Conservation (phyloP, 2,888 invertebrate species). For the Neoitamus cyanurus region DNA sequence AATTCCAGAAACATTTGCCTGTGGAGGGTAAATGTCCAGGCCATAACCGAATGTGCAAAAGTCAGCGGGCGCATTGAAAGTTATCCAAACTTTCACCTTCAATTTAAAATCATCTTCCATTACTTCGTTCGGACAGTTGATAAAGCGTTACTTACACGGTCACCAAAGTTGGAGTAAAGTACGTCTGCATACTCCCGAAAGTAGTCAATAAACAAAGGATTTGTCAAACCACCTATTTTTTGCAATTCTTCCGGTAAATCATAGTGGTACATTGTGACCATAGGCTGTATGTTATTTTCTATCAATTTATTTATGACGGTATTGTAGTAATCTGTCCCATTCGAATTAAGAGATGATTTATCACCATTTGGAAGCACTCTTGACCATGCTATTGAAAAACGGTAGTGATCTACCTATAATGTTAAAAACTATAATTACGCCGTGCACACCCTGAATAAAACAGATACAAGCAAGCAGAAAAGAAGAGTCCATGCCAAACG, state of each 20-base stretch:
- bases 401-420: slow-evolving; percentile 66
- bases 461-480: no score
- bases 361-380: slow-evolving; percentile 72
- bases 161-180: slow-evolving; percentile 66
- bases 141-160: slow-evolving; percentile 62
- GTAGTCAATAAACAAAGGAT: slow-evolving; percentile 66
- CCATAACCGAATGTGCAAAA: slow-evolving; percentile 67
- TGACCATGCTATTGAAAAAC: slow-evolving; percentile 74
- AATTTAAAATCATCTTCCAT: neutral
- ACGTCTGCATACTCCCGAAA: slow-evolving; percentile 68
- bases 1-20: slow-evolving; percentile 65
- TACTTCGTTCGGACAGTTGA: neutral
- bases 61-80: slow-evolving; percentile 70
- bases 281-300: slow-evolving; percentile 71
- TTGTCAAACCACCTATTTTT: slow-evolving; percentile 69
- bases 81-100: slow-evolving; percentile 69
- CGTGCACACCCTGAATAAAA: no score
- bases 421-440: neutral
- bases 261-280: slow-evolving; percentile 71
- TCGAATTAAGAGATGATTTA: slow-evolving; percentile 69
- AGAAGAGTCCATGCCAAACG: no score
- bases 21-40: slow-evolving; percentile 61
- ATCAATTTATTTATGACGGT: slow-evolving; percentile 72
- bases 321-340: slow-evolving; percentile 75
- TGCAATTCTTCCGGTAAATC: slow-evolving; percentile 70